These are phyloP conservation scores for Urocynchramus pylzowi DNA, from an alignment of 2,113 vertebrate genomes.

Conservation along the genomic window DNA sequence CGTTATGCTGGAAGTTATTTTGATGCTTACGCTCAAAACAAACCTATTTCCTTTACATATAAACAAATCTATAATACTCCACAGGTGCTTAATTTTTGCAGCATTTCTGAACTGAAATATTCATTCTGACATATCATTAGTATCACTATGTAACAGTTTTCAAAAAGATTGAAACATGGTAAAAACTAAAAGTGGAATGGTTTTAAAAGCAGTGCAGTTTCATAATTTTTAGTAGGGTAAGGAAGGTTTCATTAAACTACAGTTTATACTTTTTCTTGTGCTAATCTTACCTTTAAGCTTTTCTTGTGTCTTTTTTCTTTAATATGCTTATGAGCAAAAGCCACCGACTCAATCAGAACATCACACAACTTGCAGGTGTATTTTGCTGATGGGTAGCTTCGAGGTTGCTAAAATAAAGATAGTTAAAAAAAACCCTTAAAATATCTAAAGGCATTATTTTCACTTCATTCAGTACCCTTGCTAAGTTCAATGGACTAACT, in stretches of 20 bases:
- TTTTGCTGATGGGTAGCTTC: constrained; percentile 79
- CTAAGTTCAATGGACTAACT: not conserved
- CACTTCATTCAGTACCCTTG: not conserved
- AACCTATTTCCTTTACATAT: not conserved
- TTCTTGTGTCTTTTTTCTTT: constrained; percentile 91
- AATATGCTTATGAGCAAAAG: constrained; percentile 85
- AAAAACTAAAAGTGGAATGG: not conserved
- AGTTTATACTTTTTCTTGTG: not conserved
- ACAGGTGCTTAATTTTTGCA: not conserved
- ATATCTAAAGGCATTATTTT: not conserved
- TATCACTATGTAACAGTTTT: not conserved
- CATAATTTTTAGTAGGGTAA: not conserved
- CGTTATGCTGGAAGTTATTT: not conserved
- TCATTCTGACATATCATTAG: not conserved
- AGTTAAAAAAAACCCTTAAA: not conserved
- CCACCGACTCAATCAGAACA: constrained; percentile 81
- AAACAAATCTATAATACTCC: not conserved
- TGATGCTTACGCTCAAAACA: not conserved
- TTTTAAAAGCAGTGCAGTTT: not conserved
- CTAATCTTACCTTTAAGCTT: constrained; percentile 78
- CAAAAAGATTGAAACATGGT: not conserved
- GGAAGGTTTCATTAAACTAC: not conserved
- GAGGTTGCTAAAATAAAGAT: constrained; percentile 76
- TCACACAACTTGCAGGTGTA: constrained; percentile 87
- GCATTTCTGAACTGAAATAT: not conserved